phyloP scores from a whole-genome alignment of 2,888 invertebrate species.

The Melipona bicolor region DNA sequence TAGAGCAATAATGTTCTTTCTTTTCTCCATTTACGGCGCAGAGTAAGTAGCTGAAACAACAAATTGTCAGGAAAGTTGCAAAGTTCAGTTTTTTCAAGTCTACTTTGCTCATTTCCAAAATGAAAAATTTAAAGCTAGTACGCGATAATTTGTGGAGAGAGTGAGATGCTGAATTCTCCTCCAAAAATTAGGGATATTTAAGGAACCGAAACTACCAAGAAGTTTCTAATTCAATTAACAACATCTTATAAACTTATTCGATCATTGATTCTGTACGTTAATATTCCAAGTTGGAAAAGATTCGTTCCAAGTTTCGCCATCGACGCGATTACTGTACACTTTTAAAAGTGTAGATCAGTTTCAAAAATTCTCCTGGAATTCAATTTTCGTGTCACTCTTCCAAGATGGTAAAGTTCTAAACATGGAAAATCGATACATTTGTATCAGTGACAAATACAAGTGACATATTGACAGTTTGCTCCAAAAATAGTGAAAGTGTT shows the following conservation, averaged over 20 bases:
- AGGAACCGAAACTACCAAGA: neutral
- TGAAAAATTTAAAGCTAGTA: slow-evolving; percentile 36
- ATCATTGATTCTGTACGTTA: neutral
- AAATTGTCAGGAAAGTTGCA: too few species aligned
- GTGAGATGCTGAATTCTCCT: slow-evolving; percentile 25
- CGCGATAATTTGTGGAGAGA: slow-evolving; percentile 10
- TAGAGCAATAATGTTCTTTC: slow-evolving; percentile 5
- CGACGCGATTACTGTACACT: neutral
- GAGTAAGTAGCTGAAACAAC: slow-evolving; percentile 3
- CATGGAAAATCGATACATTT: slow-evolving; percentile 15
- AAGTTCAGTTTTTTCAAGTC: too few species aligned
- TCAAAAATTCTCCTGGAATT: slow-evolving; percentile 51
- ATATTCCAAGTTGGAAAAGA: neutral
- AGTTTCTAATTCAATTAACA: neutral
- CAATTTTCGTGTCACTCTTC: slow-evolving; percentile 51
- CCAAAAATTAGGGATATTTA: neutral
- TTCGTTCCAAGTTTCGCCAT: neutral
- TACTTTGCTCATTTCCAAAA: slow-evolving; percentile 17
- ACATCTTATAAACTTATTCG: neutral
- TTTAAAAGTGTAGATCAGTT: slow-evolving; percentile 23
- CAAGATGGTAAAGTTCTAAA: slow-evolving; percentile 29
- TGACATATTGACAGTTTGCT: neutral
- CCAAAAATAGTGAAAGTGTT: neutral
- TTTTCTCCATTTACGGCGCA: neutral
- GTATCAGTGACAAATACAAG: slow-evolving; percentile 16